phyloP scores from a whole-genome alignment of 1,140 invertebrate genomes.

The Paracyclopina nana region DNA sequence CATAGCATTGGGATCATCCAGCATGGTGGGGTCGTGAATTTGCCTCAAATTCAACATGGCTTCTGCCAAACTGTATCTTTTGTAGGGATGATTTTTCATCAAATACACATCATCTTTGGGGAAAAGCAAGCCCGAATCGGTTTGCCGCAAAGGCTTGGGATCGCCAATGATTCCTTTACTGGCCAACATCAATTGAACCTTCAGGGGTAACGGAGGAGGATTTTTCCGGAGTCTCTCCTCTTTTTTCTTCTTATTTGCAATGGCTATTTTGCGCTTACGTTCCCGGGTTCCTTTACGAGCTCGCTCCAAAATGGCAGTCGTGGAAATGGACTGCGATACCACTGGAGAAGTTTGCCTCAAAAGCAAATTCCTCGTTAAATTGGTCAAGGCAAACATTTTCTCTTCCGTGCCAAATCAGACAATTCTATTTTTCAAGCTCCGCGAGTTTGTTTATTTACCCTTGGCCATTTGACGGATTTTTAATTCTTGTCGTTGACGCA shows the following conservation, averaged over 20 bases:
- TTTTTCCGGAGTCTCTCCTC: constrained; percentile 11
- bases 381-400: no score
- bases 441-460: no score
- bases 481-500: no score
- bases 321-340: no score
- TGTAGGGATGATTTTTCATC: not conserved
- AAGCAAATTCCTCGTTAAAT: no score
- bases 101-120: not conserved
- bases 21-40: not conserved
- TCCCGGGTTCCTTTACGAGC: constrained; percentile 9
- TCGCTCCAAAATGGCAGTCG: not conserved
- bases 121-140: not conserved
- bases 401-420: no score
- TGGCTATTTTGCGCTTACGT: constrained; percentile 9
- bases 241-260: constrained; percentile 17
- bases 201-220: constrained; percentile 13
- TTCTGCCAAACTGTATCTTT: not conserved
- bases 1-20: not conserved
- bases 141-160: not conserved
- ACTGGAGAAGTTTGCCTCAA: no score
- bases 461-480: no score
- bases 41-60: not conserved
- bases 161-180: not conserved
- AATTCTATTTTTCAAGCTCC: no score
- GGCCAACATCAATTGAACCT: constrained; percentile 10